Conservation (phyloP, 1,140 invertebrate genomes). For the Anastatus disparis region DNA sequence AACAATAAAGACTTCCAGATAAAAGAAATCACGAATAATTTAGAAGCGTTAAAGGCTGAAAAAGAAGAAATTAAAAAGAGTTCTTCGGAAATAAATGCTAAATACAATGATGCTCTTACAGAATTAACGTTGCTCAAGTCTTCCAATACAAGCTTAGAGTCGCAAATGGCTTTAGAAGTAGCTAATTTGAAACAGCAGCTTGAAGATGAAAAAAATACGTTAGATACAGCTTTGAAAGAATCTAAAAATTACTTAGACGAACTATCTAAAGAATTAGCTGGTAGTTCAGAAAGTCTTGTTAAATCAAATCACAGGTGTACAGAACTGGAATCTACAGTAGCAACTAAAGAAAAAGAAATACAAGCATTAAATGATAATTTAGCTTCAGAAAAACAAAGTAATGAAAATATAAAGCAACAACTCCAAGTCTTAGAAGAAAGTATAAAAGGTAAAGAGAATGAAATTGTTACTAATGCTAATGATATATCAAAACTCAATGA, state of each 20-base stretch:
- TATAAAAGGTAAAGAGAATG: slow-evolving; percentile 46
- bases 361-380: slow-evolving; percentile 37
- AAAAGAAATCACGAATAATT: slow-evolving; percentile 44
- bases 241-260: slow-evolving; percentile 45
- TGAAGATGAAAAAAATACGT: slow-evolving; percentile 34
- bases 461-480: slow-evolving; percentile 42
- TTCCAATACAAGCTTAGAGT: slow-evolving; percentile 32
- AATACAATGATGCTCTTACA: slow-evolving; percentile 57
- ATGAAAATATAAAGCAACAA: slow-evolving; percentile 30
- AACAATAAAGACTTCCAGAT: slow-evolving; percentile 46
- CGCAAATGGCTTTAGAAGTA: slow-evolving; percentile 39
- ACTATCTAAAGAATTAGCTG: slow-evolving; percentile 45
- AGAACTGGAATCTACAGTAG: slow-evolving; percentile 26
- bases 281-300: slow-evolving; percentile 26
- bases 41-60: slow-evolving; percentile 48
- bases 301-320: slow-evolving; percentile 42
- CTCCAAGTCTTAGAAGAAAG: slow-evolving; percentile 44
- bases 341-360: slow-evolving; percentile 33
- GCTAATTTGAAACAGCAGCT: slow-evolving; percentile 40
- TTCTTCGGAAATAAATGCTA: slow-evolving; percentile 57
- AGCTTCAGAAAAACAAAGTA: slow-evolving; percentile 36
- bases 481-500: slow-evolving; percentile 50
- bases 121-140: slow-evolving; percentile 41
- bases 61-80: slow-evolving; percentile 56
- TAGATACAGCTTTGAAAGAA: slow-evolving; percentile 46